Base-by-base conservation (phyloP, 2,888 invertebrate species). In the Sphaeridia pumilis region DNA sequence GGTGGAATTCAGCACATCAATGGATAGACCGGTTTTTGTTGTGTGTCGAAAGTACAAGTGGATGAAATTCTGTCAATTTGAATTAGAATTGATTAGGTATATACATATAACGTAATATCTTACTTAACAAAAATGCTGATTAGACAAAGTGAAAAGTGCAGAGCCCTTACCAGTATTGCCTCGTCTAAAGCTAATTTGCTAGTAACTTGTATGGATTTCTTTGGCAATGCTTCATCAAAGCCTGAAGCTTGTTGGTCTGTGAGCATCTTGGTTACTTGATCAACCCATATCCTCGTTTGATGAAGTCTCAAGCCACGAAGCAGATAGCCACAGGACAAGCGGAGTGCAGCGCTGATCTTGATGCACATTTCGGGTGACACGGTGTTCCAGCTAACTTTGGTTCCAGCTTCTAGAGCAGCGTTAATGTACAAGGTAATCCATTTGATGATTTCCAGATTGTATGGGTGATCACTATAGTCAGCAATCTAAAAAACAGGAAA, bases 361-460 rank as follows among this genome's bases (percentile, higher is more conserved):
- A 44, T 22, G 34, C 44, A 44, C 4, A 28, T 25, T 14, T 24
- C n/a, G 3, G 24, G 26, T 5, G 50, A 35, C 1, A 50, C 24
- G n/a, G 43, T 28, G 2, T 31, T 20, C 2, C 34, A 20, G n/a
- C 31, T 34, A 7, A 50, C 24, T 17, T 35, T 22, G 3, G 35
- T 44, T 31, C 50, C 43, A 26, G 17, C 43, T 17, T 21, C 44
- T 22, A 50, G 27, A 22, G 43, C 41, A 7, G 25, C 44, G 3
- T 43, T 44, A 14, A 50, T 44, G 26, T 43, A 50, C 21, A 34
- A 20, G 4, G 50, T 50, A 5, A 50, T 35, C 50, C 50, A 50
- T 26, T n/a, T 43, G 25, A 44, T 22, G 12, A 50, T 28, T 14
- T 50, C 50, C 17, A 50, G 35, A 31, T 50, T 50, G n/a, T 43